Evolutionary conservation across 2,113 vertebrate species (phyloP).

Genomic region (Tichodroma muraria): DNA sequence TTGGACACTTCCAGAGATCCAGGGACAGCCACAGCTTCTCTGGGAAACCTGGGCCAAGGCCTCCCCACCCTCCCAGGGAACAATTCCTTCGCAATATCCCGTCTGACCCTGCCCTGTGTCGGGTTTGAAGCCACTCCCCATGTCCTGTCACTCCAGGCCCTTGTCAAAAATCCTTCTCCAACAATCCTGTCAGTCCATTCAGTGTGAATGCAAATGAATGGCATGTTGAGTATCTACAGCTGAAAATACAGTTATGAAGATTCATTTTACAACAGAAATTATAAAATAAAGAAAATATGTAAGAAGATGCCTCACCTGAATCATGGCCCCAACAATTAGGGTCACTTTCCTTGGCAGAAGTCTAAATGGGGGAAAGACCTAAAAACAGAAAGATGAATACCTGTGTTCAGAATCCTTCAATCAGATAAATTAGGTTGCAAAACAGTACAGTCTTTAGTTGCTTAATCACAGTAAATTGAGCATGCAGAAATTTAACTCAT

Average conservation of each 20-base stretch:
- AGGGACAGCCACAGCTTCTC: neutral
- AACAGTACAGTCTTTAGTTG: neutral
- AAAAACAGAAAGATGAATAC: neutral
- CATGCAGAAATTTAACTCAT: neutral
- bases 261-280: neutral
- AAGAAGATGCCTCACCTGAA: constrained; percentile 79
- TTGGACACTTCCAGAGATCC: neutral
- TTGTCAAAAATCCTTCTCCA: neutral
- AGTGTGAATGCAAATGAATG: neutral
- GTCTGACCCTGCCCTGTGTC: too few relatives aligned
- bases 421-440: neutral
- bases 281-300: neutral
- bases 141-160: neutral
- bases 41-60: neutral
- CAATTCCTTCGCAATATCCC: neutral
- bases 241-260: neutral
- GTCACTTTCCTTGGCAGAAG: constrained; percentile 87
- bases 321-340: constrained; percentile 84
- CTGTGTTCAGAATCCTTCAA: neutral
- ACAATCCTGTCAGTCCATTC: neutral
- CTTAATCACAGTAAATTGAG: neutral
- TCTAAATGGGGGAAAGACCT: constrained; percentile 94
- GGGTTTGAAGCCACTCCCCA: neutral
- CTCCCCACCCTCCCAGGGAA: neutral
- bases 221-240: neutral